Evolutionary conservation across 1,140 invertebrate genomes (phyloP), one percentile per base, ranked within the genome.

Genomic region (Drosophila lini): DNA sequence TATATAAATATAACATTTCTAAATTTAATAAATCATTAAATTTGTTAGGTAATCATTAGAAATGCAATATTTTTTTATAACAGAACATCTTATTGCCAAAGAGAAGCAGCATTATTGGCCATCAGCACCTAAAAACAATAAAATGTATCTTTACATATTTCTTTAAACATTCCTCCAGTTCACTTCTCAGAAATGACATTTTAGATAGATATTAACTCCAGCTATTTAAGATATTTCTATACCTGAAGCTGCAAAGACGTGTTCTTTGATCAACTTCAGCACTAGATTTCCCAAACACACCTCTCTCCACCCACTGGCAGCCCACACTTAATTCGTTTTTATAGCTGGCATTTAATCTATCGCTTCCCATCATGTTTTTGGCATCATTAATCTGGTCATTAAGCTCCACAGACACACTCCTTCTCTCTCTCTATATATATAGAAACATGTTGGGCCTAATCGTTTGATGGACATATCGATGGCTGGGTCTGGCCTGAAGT

Each of bases 401-500:
- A 77, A 69, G 74, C 57, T 60, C 61, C 71, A 50, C 56, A 40
- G 38, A 40, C 40, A 10, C 40, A 40, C 59, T 75, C 45, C 50
- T 47, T 57, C 53, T 50, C 22, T 45, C 0, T 42, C 8, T 15
- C 9, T 44, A 13, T 44, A 22, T 22, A 45, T 22, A 45, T 16
- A 55, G 44, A 9, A 22, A 28, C 5, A 28, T 34, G 34, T 3
- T 25, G 64, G 48, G 63, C 53, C 77, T 88, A 88, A 89, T 83
- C 84, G 80, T 74, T 86, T 77, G 70, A 74, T 67, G 70, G 70
- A 67, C 80, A 88, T 67, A 69, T 76, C 57, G 61, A 52, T 55
- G 52, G 31, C 25, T 8, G 19, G 11, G 42, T 11, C 42, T 13
- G 19, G 44, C 44, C 44, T 25, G 22, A 32, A 60, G 50, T 59